phyloP scores from a whole-genome alignment of 2,888 invertebrate species.

The Drosophila mercatorum region DNA sequence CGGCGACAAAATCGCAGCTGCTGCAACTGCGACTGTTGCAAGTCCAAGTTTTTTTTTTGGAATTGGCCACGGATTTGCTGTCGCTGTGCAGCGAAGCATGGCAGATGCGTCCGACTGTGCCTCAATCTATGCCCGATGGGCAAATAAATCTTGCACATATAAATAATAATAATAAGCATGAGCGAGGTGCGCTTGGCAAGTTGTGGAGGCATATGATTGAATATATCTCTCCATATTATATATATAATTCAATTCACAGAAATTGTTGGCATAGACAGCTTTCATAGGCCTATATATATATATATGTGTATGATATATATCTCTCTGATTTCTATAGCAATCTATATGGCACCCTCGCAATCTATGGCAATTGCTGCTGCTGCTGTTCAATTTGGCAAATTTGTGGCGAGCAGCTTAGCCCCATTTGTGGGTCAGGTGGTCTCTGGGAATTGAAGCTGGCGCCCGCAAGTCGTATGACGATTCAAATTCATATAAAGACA shows the following conservation, averaged over 20 bases:
- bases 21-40: constrained; percentile 14
- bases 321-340: not conserved
- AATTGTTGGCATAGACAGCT: too few relatives aligned
- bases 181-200: constrained; percentile 35
- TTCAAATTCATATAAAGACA: constrained; percentile 60
- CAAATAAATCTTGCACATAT: constrained; percentile 69
- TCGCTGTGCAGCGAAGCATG: constrained; percentile 49
- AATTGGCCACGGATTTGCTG: constrained; percentile 26
- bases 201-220: not conserved
- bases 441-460: constrained; percentile 63
- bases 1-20: constrained; percentile 48
- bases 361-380: constrained; percentile 45
- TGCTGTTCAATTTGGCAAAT: constrained; percentile 69
- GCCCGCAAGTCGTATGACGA: constrained; percentile 56
- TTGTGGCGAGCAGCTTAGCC: constrained; percentile 52
- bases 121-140: constrained; percentile 32
- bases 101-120: constrained; percentile 65
- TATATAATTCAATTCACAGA: too few relatives aligned
- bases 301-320: not conserved
- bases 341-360: constrained; percentile 38
- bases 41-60: constrained; percentile 34
- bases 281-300: not conserved
- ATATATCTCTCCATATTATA: not conserved
- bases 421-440: constrained; percentile 74
- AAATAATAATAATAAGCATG: constrained; percentile 57